Base-by-base conservation (phyloP, 2,888 invertebrate genomes). In the Euproctis similis region DNA sequence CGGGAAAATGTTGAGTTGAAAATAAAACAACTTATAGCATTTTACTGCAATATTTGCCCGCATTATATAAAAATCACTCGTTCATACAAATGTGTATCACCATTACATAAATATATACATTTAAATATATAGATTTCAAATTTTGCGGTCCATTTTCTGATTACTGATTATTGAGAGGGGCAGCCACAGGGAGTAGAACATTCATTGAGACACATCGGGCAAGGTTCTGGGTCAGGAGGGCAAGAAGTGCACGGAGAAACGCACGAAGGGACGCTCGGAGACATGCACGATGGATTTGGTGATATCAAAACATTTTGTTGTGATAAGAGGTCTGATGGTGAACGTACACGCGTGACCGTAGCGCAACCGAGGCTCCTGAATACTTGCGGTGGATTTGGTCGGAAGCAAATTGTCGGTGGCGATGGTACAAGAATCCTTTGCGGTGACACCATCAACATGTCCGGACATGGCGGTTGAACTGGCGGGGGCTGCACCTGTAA, bases 391-490 rank as follows among this genome's bases (percentile, higher is more conserved):
- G 68, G 60, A 39, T 69, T 62, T 0, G 78, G 69, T 11, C 50
- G 54, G 66, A 76, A 80, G 45, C 58, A 59, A 32, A 80, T 61
- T 16, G 61, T 64, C 0, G 78, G 80, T 0, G 76, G 59, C 0
- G 62, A 53, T 0, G 74, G 71, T 0, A 78, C 64, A 4, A 55
- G 17, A 34, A 80, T 70, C 48, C 44, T 66, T 1, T 77, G 68
- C 0, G 80, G 77, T 2, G 39, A 49, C 4, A 78, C 54, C 3
- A 74, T 31, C 1, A 80, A 48, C 0, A 56, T 10, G 0, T 39
- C 47, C 0, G 72, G 76, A 0, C 35, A 30, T 1, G 74, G 69
- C 0, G 70, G 65, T 10, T 51, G 54, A 0, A 78, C 53, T 16
- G 46, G 46, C 2, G 45, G 36, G 2, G 73, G 76, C 43, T 66